Conservation (phyloP, 1,140 invertebrate species). For the Coenobita brevimanus region DNA sequence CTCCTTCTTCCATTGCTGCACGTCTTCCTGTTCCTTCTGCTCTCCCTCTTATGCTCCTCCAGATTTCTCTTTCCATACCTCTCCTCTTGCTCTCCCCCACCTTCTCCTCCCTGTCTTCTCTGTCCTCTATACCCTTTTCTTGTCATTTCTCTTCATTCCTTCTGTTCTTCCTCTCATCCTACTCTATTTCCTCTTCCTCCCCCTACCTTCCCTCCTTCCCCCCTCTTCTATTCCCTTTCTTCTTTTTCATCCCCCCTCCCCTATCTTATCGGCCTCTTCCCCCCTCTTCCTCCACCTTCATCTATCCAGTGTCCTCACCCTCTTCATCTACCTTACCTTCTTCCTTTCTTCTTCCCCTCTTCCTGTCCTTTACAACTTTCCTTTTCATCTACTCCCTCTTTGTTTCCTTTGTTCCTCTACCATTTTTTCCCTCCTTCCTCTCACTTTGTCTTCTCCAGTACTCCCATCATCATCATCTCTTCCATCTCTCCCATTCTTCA, state of each 20-base stretch:
- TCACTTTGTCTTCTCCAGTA: not conserved
- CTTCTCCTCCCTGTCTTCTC: too few species aligned
- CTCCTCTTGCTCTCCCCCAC: too few species aligned
- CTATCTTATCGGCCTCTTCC: not conserved
- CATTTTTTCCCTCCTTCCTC: not conserved
- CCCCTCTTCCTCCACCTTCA: not conserved
- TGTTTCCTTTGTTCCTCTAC: conserved; percentile 1
- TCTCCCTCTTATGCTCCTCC: not conserved
- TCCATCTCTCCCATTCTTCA: not conserved
- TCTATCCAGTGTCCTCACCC: not conserved
- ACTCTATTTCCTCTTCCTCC: too few species aligned
- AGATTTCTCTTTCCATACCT: not conserved
- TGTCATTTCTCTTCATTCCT: too few species aligned
- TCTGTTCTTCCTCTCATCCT: too few species aligned
- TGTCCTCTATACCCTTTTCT: too few species aligned
- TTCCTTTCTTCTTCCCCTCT: not conserved
- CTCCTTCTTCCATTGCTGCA: not conserved
- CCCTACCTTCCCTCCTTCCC: too few species aligned
- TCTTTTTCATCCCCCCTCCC: not conserved
- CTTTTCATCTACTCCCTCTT: too few species aligned
- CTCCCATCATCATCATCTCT: not conserved
- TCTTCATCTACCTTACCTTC: not conserved
- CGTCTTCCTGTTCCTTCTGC: not conserved
- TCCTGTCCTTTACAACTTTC: too few species aligned
- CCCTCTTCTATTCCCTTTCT: not conserved